phyloP scores from a whole-genome alignment of 2,113 vertebrate genomes.

The Sceloporus undulatus region DNA sequence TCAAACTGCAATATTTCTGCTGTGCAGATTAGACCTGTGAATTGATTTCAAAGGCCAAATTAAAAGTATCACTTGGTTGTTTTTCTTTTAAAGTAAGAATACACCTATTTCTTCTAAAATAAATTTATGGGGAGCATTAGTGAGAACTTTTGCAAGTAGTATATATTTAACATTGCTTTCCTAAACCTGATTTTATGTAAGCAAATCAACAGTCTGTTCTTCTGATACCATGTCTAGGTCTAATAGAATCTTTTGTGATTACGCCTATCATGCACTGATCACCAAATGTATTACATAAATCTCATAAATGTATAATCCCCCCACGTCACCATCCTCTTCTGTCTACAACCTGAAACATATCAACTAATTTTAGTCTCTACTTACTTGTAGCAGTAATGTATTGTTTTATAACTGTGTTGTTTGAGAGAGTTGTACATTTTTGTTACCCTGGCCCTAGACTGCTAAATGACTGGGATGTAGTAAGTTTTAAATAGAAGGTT shows the following conservation, averaged over 20 bases:
- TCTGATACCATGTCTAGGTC: not conserved
- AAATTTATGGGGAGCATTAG: not conserved
- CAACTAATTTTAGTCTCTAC: too few species aligned
- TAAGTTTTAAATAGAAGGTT: too few species aligned
- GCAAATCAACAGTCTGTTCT: not conserved
- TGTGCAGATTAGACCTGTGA: not conserved
- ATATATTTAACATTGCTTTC: not conserved
- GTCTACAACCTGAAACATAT: too few species aligned
- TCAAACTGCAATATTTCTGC: too few species aligned
- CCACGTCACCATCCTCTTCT: too few species aligned
- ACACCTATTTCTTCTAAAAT: not conserved
- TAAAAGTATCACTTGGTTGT: not conserved
- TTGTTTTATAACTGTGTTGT: too few species aligned
- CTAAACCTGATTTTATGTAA: constrained; percentile 23
- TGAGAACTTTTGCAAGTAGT: not conserved
- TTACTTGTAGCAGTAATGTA: too few species aligned
- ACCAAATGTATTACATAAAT: not conserved
- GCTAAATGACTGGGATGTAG: too few species aligned
- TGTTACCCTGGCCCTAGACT: too few species aligned
- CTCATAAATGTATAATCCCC: not conserved
- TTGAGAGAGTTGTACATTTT: too few species aligned
- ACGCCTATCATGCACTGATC: not conserved
- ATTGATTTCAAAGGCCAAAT: not conserved
- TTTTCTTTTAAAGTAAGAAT: constrained; percentile 6
- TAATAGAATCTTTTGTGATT: constrained; percentile 17